A percentile compares a stretch with the other conserved stretches of the same genome.
Conservation (phyloP, 2,888 invertebrate genomes). For the Ennomos fuscantarius region DNA sequence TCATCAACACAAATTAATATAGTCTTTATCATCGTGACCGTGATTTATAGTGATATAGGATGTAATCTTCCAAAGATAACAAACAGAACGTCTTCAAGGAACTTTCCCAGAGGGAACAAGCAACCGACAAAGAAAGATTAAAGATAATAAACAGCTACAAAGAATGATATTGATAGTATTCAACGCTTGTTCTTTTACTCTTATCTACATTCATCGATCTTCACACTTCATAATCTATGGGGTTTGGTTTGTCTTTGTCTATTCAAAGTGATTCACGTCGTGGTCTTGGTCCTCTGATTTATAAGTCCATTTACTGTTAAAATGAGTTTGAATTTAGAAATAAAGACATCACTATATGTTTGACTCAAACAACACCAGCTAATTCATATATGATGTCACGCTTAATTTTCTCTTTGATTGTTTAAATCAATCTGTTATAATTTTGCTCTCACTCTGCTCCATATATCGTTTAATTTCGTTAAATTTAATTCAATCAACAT, state of each 20-base stretch:
- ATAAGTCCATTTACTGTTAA: no score
- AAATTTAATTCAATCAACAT: no score
- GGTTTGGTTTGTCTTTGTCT: neutral
- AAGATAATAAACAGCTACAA: conserved; percentile 24
- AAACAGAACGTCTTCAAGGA: conserved; percentile 1
- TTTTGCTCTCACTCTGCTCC: no score
- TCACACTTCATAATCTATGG: conserved; percentile 18
- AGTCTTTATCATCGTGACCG: conserved; percentile 12
- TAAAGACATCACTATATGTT: no score
- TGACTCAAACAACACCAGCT: no score
- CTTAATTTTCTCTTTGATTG: no score
- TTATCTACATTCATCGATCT: conserved; percentile 19
- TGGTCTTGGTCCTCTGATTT: neutral
- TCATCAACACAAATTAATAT: neutral
- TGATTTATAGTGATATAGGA: conserved; percentile 25
- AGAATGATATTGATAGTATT: conserved; percentile 15
- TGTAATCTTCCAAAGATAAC: conserved; percentile 28
- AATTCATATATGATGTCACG: no score
- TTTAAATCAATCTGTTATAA: no score
- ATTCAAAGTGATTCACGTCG: neutral
- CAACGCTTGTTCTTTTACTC: conserved; percentile 17
- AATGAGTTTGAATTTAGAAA: no score
- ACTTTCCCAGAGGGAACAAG: conserved; percentile 16
- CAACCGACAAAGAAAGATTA: conserved; percentile 26
- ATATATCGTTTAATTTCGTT: no score